Conservation (phyloP, 2,113 vertebrate species). For the Rhadina sibilatrix region DNA sequence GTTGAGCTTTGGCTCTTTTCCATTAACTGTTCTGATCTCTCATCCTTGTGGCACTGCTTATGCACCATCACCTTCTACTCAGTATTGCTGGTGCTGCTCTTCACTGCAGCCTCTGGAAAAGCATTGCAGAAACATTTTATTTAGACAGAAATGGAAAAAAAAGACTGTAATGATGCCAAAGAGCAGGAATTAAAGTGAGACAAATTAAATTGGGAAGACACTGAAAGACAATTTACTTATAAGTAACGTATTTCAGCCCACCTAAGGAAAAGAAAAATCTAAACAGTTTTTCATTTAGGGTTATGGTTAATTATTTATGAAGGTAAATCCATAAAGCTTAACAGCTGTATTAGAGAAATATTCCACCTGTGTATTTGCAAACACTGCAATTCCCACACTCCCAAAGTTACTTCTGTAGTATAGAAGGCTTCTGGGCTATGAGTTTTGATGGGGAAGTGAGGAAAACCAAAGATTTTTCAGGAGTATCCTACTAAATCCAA, state of each 20-base stretch:
- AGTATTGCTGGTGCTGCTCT: neutral
- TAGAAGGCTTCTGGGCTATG: neutral
- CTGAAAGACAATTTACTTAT: constrained; percentile 5
- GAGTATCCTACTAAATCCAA: neutral
- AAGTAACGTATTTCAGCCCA: neutral
- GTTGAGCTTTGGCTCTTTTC: constrained; percentile 27
- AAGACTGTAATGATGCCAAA: neutral
- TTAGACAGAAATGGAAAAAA: neutral
- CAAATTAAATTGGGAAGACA: neutral
- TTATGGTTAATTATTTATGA: constrained; percentile 14
- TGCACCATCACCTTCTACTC: neutral
- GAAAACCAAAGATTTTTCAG: neutral
- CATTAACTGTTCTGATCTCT: neutral
- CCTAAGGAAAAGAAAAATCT: neutral
- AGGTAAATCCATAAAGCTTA: neutral
- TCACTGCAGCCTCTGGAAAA: neutral
- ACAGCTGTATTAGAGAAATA: neutral
- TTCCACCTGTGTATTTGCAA: neutral
- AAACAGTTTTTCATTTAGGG: neutral
- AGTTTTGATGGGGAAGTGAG: neutral
- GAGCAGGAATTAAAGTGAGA: constrained; percentile 5
- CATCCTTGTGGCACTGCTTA: neutral
- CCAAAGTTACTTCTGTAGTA: neutral
- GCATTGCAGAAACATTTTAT: neutral
- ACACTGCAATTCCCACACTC: neutral